These are phyloP conservation scores for Mesoclemmys tuberculata DNA, from an alignment of 2,113 vertebrate species.

Conservation along the genomic window DNA sequence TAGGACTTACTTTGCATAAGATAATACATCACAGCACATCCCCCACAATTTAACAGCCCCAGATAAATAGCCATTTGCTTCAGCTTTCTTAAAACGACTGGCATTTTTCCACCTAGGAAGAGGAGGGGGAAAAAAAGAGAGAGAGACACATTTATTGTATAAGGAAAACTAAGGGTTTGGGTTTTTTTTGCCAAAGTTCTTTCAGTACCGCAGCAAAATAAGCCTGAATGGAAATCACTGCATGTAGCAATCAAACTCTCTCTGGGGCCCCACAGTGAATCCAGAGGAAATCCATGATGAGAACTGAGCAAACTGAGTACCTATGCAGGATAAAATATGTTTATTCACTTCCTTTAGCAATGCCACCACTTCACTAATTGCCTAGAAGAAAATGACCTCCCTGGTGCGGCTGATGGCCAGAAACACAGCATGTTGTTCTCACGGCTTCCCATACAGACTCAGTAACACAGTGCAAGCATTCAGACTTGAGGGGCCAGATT, in stretches of 20 bases:
- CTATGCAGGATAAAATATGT: slow-evolving; percentile 5
- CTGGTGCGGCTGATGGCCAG: background rate
- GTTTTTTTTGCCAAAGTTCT: background rate
- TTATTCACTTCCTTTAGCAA: slow-evolving; percentile 41
- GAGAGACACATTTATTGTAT: slow-evolving; percentile 22
- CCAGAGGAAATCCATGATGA: slow-evolving; percentile 44
- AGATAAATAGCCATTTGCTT: slow-evolving; percentile 86
- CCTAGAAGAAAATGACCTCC: slow-evolving; percentile 37
- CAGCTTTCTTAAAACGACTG: slow-evolving; percentile 77
- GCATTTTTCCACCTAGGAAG: slow-evolving; percentile 76
- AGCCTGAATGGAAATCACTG: slow-evolving; percentile 19
- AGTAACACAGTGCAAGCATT: background rate
- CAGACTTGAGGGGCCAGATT: background rate
- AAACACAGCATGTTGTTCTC: accelerated
- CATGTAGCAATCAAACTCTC: background rate
- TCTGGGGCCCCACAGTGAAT: background rate
- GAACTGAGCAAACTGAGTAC: slow-evolving; percentile 23
- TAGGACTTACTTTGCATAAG: slow-evolving; percentile 84
- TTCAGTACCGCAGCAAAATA: slow-evolving; percentile 10
- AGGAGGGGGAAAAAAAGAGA: slow-evolving; percentile 24
- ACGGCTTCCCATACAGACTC: background rate
- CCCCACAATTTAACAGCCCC: slow-evolving; percentile 78
- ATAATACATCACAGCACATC: slow-evolving; percentile 84
- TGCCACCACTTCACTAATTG: slow-evolving; percentile 60
- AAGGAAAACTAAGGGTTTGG: slow-evolving; percentile 33